These are phyloP conservation scores for Anneissia japonica DNA, from an alignment of 35 echinoderm and acorn worm genomes.

Conservation along the genomic window DNA sequence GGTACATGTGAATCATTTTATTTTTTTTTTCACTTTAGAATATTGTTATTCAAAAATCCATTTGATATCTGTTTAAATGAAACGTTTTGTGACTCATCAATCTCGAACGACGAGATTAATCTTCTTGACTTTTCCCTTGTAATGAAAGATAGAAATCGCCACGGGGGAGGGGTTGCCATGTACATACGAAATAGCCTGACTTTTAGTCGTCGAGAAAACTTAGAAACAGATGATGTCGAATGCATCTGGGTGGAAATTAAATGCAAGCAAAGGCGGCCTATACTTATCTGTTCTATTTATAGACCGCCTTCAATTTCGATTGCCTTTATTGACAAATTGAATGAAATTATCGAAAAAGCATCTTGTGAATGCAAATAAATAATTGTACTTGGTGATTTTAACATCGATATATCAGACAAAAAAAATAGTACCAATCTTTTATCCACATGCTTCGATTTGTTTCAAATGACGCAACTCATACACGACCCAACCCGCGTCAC, in stretches of 20 bases:
- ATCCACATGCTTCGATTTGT: background rate
- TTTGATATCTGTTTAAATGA: constrained; percentile 20
- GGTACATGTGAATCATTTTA: too few species aligned
- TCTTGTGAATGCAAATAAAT: background rate
- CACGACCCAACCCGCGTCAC: background rate
- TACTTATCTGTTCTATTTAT: background rate
- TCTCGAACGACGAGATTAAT: constrained; percentile 6
- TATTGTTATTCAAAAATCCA: background rate
- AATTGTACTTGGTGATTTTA: constrained; percentile 8
- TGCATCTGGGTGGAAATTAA: constrained; percentile 25
- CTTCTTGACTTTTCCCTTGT: constrained; percentile 16
- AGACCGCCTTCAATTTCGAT: background rate
- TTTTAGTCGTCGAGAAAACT: constrained; percentile 1
- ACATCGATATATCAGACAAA: background rate
- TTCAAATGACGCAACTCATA: background rate
- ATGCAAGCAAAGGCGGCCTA: background rate
- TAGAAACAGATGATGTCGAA: constrained; percentile 29
- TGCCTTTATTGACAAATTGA: background rate
- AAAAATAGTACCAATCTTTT: background rate
- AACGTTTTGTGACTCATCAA: constrained; percentile 9
- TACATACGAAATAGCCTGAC: background rate
- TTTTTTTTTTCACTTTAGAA: background rate
- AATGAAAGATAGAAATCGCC: too few species aligned
- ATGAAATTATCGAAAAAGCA: background rate
- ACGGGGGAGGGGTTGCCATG: constrained; percentile 14